Conservation (phyloP, 2,113 vertebrate species). For the Aleadryas rufinucha region DNA sequence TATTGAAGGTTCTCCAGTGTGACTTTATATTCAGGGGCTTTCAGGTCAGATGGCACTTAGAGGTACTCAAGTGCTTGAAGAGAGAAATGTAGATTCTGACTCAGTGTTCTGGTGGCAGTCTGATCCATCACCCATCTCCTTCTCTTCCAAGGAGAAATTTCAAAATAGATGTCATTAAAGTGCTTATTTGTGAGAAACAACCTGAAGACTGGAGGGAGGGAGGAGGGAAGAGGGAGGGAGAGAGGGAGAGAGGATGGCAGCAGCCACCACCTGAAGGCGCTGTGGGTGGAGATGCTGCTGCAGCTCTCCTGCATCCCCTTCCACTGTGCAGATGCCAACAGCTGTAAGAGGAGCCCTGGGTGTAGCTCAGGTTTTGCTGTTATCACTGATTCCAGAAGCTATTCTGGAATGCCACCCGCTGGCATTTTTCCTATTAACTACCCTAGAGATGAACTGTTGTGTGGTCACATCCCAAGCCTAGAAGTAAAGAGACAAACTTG, state of each 20-base stretch:
- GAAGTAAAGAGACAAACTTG: neutral
- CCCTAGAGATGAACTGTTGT: neutral
- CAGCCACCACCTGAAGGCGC: neutral
- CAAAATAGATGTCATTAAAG: neutral
- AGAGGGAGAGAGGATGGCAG: neutral
- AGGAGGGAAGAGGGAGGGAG: neutral
- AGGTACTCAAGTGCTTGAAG: neutral
- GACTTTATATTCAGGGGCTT: neutral
- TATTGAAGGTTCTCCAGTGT: neutral
- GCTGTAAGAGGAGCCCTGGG: neutral
- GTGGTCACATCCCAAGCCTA: neutral
- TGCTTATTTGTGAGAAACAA: neutral
- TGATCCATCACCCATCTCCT: fast-evolving
- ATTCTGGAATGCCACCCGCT: slow-evolving; percentile 54
- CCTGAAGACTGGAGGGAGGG: neutral
- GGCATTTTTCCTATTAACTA: neutral
- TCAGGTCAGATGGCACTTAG: neutral
- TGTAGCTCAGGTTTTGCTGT: neutral
- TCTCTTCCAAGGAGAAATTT: neutral
- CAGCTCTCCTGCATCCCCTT: neutral
- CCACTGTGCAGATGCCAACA: neutral
- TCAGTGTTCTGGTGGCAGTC: neutral
- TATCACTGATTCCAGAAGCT: neutral
- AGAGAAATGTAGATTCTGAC: neutral
- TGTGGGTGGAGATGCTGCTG: neutral